Base-by-base conservation (phyloP, 2,113 vertebrate genomes). In the Leptobrachium leishanense region DNA sequence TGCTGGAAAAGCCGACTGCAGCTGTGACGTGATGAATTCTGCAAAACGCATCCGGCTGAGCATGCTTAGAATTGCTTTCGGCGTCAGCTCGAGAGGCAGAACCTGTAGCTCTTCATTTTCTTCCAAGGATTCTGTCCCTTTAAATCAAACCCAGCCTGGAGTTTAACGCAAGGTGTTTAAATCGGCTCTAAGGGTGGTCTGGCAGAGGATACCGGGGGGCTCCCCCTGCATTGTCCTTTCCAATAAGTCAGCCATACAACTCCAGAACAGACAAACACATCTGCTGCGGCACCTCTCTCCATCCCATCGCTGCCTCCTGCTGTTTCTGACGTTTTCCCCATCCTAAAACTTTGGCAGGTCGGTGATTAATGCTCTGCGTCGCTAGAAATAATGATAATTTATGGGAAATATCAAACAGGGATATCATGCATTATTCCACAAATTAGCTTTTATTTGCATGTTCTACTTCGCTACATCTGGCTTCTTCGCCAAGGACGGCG, bases 381-480 rank as follows among this genome's bases (percentile, higher is more conserved):
- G 68, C 72, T 55, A 68, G 78, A 81, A 81, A 81, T 81, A 81
- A 81, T 81, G 57, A 74, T 81, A 81, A 81, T 81, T 81, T 81
- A 81, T 81, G 78, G 57, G 78, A 74, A 81, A 81, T 74, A 81
- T 81, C 78, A 81, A 81, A 81, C 78, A 64, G 69, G 78, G 78
- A 81, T 81, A 81, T 81, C 78, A 81, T 81, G 78, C 78, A 81
- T 81, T 81, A 81, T 81, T 81, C 78, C 72, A 74, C 57, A 74
- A 81, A 81, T 81, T 81, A 81, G 73, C 64, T 74, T 68, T 81
- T 81, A 81, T 81, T 81, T 74, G 72, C 78, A 81, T 81, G 63
- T 81, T 81, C 64, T 81, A 68, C 72, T 81, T 81, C n/a, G 78
- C 20, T 81, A 74, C 72, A 68, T 81, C 78, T 81, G 72, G 77